These are phyloP conservation scores for Drosophila kurseongensis DNA, from an alignment of 1,140 invertebrate species.

Conservation along the genomic window DNA sequence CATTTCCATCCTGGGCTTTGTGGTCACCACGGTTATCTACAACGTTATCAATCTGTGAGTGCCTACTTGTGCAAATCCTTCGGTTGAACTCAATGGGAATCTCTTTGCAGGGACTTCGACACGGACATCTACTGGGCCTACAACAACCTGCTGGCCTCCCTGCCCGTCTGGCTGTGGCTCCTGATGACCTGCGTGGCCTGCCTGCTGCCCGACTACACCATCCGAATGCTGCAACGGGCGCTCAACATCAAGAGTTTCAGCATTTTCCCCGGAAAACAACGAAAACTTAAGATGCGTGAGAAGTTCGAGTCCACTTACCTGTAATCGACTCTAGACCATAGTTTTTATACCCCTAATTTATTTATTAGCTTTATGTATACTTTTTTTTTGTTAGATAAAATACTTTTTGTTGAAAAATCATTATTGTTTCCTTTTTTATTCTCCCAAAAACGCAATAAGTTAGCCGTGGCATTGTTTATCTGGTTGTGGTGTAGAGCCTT, in stretches of 20 bases:
- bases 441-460: not conserved
- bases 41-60: constrained; percentile 87
- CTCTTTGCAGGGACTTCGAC: constrained; percentile 85
- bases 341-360: constrained; percentile 60
- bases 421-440: not conserved
- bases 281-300: constrained; percentile 63
- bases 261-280: constrained; percentile 72
- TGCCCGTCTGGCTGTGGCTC: constrained; percentile 87
- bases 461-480: not conserved
- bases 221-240: constrained; percentile 68
- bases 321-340: constrained; percentile 43
- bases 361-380: constrained; percentile 62
- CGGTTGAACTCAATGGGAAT: too few species aligned
- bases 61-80: not conserved
- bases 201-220: constrained; percentile 87
- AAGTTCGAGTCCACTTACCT: constrained; percentile 70
- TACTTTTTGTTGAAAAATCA: constrained; percentile 40
- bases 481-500: not conserved
- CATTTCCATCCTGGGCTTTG: constrained; percentile 87
- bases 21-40: constrained; percentile 87
- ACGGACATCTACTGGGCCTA: constrained; percentile 88
- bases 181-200: constrained; percentile 86
- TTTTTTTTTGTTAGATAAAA: constrained; percentile 51
- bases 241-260: constrained; percentile 66
- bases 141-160: constrained; percentile 86